phyloP scores from a whole-genome alignment of 1,140 invertebrate genomes.

The Drosophila gunungcola region DNA sequence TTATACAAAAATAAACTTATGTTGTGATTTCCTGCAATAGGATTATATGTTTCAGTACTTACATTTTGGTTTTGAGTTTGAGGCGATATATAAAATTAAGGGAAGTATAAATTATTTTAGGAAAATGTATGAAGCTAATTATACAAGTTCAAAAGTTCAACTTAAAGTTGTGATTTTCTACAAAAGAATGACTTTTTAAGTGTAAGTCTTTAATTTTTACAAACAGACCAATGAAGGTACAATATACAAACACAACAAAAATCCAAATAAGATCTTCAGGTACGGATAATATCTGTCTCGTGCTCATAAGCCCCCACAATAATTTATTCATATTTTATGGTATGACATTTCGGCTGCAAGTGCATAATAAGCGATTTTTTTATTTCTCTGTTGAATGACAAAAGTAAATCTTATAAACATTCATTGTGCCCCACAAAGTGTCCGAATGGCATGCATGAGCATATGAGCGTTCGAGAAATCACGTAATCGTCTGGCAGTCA shows the following conservation, averaged over 20 bases:
- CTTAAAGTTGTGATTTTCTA: too few relatives aligned
- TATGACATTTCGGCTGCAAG: conserved; percentile 10
- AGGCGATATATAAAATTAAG: too few relatives aligned
- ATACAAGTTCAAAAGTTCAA: too few relatives aligned
- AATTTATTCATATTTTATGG: conserved; percentile 2
- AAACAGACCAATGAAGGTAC: neutral
- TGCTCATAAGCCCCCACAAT: neutral
- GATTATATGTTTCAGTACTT: neutral
- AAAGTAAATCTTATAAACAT: conserved; percentile 20
- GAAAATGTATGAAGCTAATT: too few relatives aligned
- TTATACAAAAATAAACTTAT: too few relatives aligned
- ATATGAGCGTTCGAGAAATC: conserved; percentile 20
- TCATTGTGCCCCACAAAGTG: conserved; percentile 8
- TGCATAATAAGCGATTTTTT: conserved; percentile 9
- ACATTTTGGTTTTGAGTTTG: too few relatives aligned
- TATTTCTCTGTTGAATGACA: conserved; percentile 14
- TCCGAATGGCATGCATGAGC: conserved; percentile 2
- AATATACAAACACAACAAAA: neutral
- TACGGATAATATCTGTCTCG: neutral
- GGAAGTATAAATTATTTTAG: too few relatives aligned
- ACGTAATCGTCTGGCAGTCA: conserved; percentile 33
- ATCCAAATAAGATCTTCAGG: neutral
- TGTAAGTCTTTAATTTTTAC: neutral
- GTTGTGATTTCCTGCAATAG: too few relatives aligned
- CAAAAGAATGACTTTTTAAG: neutral